A percentile compares a stretch with the other conserved stretches of the same genome.
Evolutionary conservation across 2,797 vertebrate genomes (phyloP).

Genomic region (Xenopus petersii): DNA sequence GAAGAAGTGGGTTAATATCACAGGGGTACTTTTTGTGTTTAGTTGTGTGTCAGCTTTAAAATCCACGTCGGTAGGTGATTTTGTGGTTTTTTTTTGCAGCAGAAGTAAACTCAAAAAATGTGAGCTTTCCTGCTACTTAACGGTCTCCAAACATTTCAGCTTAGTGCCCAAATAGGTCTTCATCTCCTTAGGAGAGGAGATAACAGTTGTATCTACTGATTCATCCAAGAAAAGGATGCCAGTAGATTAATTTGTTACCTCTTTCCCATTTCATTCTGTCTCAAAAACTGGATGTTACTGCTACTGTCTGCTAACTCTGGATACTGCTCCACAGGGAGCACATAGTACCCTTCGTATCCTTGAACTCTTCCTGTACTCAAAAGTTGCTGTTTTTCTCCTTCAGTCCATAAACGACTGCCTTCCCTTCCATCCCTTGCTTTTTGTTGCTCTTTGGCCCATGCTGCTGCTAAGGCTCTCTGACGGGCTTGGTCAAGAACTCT

Average conservation of each 20-base stretch:
- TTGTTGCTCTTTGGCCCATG: slow-evolving; percentile 95
- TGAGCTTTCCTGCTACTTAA: slow-evolving; percentile 80
- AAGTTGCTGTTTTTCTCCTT: slow-evolving; percentile 96
- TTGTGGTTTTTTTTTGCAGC: slow-evolving; percentile 66
- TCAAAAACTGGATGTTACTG: slow-evolving; percentile 99
- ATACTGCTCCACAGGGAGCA: slow-evolving; percentile 97
- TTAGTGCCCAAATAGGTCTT: slow-evolving; percentile 85
- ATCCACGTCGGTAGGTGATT: slow-evolving; percentile 70
- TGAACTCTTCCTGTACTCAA: slow-evolving; percentile 89
- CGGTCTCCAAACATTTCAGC: slow-evolving; percentile 89
- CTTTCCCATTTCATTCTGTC: slow-evolving; percentile 99
- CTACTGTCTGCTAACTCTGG: slow-evolving; percentile 98
- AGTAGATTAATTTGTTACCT: slow-evolving; percentile 93
- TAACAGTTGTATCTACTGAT: slow-evolving; percentile 73
- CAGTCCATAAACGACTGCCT: slow-evolving; percentile 94
- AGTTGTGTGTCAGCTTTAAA: slow-evolving; percentile 64
- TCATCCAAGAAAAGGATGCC: slow-evolving; percentile 72
- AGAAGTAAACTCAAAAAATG: slow-evolving; percentile 91
- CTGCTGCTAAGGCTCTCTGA: slow-evolving; percentile 85
- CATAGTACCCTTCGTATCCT: slow-evolving; percentile 96
- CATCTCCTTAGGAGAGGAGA: slow-evolving; percentile 92
- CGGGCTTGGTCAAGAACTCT: slow-evolving; percentile 90
- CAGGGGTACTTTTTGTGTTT: slow-evolving; percentile 82
- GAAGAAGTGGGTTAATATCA: slow-evolving; percentile 78
- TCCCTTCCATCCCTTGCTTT: slow-evolving; percentile 88